Conservation (phyloP, 2,797 vertebrate genomes). For the Rhinogobio ventralis region DNA sequence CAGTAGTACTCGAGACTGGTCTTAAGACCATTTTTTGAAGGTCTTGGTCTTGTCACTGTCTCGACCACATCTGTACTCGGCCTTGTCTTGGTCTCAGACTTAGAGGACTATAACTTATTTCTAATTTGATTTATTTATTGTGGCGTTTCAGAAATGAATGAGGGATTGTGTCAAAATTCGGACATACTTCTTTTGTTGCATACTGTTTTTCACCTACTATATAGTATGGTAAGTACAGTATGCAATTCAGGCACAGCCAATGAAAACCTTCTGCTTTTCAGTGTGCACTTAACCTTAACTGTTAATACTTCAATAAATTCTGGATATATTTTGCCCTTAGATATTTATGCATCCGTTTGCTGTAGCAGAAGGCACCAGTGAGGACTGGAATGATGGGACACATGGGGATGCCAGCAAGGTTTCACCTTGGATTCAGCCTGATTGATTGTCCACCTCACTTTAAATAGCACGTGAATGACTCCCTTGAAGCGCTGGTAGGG, state of each 20-base stretch:
- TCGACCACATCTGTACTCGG: too few species aligned
- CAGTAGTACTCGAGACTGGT: too few species aligned
- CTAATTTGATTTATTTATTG: too few species aligned
- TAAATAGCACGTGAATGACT: background rate
- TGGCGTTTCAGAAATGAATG: too few species aligned
- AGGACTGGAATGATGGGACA: background rate
- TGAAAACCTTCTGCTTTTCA: background rate
- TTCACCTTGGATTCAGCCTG: slow-evolving; percentile 5
- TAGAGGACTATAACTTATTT: too few species aligned
- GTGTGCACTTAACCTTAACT: background rate
- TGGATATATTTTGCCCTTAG: background rate
- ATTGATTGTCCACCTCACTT: slow-evolving; percentile 12
- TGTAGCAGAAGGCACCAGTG: background rate
- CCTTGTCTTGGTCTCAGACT: too few species aligned
- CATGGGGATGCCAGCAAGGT: background rate
- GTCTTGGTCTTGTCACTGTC: too few species aligned
- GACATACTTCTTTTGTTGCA: background rate
- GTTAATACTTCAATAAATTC: background rate
- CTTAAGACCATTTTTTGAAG: too few species aligned
- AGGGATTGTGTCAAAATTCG: background rate
- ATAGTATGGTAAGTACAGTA: background rate
- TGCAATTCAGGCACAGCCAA: background rate
- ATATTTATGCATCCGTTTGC: background rate
- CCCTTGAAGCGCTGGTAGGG: background rate
- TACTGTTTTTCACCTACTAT: background rate